Base-by-base conservation (phyloP, 2,888 invertebrate genomes). In the Drosophila anceps region DNA sequence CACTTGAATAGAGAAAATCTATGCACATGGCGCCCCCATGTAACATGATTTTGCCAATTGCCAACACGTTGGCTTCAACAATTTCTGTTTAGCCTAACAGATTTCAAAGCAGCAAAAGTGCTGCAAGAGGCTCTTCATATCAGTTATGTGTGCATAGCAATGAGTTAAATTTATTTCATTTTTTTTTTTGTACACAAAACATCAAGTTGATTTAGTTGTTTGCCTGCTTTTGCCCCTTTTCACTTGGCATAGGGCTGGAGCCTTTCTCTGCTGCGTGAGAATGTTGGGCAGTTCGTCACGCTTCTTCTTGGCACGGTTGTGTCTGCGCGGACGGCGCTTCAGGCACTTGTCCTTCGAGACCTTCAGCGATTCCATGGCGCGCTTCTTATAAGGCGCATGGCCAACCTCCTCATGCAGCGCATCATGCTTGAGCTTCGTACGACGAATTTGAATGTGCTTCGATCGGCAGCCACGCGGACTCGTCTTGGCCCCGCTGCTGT, bases 221-320 rank as follows among this genome's bases (percentile, higher is more conserved):
- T 59, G 37, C 29, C 58, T 50, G 8, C n/a, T 7, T 18, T 77
- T 91, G 94, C 7, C 7, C 6, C 7, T 7, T 31, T 1, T 33
- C 10, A 94, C 91, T 94, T 95, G 90, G 95, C 94, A 68, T 96
- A n/a, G 96, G 81, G 96, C 96, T 86, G 96, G 96, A 20, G 98
- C 98, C 95, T 99, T 99, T 94, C 99, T 97, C 97, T 98, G 98
- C 94, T 98, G 98, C 87, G 98, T 97, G 90, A 99, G 95, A 75
- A 98, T 97, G 93, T 96, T 96, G 94, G 98, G 97, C 92, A 99
- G 95, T 94, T 99, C 99, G 94, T 99, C 99, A 94, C 99, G 97
- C 98, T 99, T 99, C 97, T 98, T 98, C 95, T 99, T 99, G 90
- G 98, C 99, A 90, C 99, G 96, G 92, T 98, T 96, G 95, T 99